Base-by-base conservation (phyloP, 2,888 invertebrate species). In the Stramonita haemastoma region DNA sequence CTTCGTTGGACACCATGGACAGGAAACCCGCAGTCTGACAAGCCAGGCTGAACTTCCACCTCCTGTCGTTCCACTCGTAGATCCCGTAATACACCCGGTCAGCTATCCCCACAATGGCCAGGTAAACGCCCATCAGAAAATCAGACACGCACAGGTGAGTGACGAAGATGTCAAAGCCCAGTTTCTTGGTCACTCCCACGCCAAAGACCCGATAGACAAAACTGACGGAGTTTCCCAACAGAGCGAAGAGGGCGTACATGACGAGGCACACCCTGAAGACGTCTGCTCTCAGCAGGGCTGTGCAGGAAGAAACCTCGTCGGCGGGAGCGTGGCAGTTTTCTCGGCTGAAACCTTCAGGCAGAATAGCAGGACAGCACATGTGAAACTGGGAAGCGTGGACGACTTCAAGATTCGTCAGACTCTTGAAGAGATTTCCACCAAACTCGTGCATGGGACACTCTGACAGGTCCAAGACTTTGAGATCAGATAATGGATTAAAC, bases 1-100 rank as follows among this genome's bases (percentile, higher is more conserved):
- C 97, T 94, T 97, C 97, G 90, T 97, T 97, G 89, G 97, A 97
- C 46, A 93, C 26, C 15, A 92, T 90, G 0, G 93, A 91, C 36
- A 93, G 70, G 34, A 92, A 90, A 15, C 94, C 94, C 6, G 93
- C 92, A 87, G 93, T 1, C 60, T 91, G 88, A 88, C 94, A 94
- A 15, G 87, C 87, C 4, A 34, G 32, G 32, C 93, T 92, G 79
- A 90, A 88, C 66, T 92, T 90, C 94, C 94, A 94, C 6, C 89
- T 8, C n/a, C 88, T 81, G 32, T 92, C 93, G 86, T 92, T 91
- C 92, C 92, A 92, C 19, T 91, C 89, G 89, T 94, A 94, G n/a
- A 87, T 86, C 13, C 92, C 93, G 13, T 91, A 83, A 91, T 94
- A 93, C 17, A 77, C 13, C 1, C 89, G 81, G 90, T 93, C 93